Evolutionary conservation across 2,113 vertebrate genomes (phyloP), one percentile per base, ranked within the genome.

Genomic region (Chlamydotis undulata): DNA sequence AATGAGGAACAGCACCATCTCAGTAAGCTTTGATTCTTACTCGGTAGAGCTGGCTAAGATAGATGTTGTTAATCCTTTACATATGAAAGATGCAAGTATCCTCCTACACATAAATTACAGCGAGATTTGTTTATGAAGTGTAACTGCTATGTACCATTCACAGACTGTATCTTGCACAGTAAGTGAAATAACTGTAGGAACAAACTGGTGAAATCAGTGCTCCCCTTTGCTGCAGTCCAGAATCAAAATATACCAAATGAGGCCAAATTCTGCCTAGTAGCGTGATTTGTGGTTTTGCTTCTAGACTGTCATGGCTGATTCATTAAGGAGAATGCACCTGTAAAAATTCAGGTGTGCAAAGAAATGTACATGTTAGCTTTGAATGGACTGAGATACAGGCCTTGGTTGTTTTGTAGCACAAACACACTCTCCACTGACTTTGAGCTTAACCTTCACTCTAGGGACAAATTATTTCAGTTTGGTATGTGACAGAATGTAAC

Each of bases 81-180:
- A 83, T 87, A 50, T 68, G 61, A 82, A 89, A 95, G 49, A 89
- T 45, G 45, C 77, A 79, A 71, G 87, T 69, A 53, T 56, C 83
- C 73, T 96, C 84, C 93, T 69, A 89, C 74, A 64, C 70, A 19
- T 52, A 57, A 87, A 89, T 91, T 89, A 80, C 52, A 70, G 69
- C 64, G 79, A 88, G 76, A 87, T 92, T 95, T 93, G 76, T 90
- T 94, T 93, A 76, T 67, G 52, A 89, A 90, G 84, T 78, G 52
- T 64, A 70, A 73, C 87, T 94, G 91, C 35, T 60, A 6, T 12
- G 43, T 91, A 52, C 39, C 37, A 33, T 79, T 94, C 81, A 78
- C 60, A 89, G 93, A 41, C 65, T 77, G 56, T 61, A 56, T 81
- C 80, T 92, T 56, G 56, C 83, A 78, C 53, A 52, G 73, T 28